A percentile compares a stretch with the other conserved stretches of the same genome.
These are phyloP conservation scores for Apocheima hispidaria DNA, from an alignment of 2,888 invertebrate genomes.

Conservation along the genomic window DNA sequence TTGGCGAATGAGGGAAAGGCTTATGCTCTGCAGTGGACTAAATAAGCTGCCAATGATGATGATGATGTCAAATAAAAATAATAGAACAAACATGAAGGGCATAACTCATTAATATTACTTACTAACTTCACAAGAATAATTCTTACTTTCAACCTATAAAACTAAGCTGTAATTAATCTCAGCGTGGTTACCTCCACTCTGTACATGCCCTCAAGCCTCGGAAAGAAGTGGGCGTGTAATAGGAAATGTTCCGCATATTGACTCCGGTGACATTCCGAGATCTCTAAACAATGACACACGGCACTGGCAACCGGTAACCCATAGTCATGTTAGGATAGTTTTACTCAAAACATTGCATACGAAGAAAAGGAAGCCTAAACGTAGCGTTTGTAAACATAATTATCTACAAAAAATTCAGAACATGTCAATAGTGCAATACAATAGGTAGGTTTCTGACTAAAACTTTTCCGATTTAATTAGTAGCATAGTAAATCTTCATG, in stretches of 20 bases:
- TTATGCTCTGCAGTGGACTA: too few relatives aligned
- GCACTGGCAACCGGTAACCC: conserved; percentile 49
- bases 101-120: background rate
- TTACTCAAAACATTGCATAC: background rate
- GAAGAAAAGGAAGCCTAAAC: too few relatives aligned
- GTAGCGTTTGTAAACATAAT: too few relatives aligned
- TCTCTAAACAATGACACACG: conserved; percentile 83
- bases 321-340: conserved; percentile 24
- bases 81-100: background rate
- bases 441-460: too few relatives aligned
- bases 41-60: too few relatives aligned
- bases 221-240: conserved; percentile 86
- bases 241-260: conserved; percentile 87
- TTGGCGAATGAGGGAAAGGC: too few relatives aligned
- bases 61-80: too few relatives aligned
- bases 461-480: too few relatives aligned
- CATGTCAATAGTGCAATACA: too few relatives aligned
- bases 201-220: conserved; percentile 62
- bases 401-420: too few relatives aligned
- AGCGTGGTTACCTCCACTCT: conserved; percentile 51
- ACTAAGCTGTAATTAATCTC: background rate
- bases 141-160: background rate
- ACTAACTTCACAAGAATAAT: background rate
- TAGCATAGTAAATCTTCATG: too few relatives aligned
- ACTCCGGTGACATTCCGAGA: conserved; percentile 79